Evolutionary conservation across 2,888 invertebrate species (phyloP), one percentile per base, ranked within the genome.

Genomic region (Nomada goodeniana): DNA sequence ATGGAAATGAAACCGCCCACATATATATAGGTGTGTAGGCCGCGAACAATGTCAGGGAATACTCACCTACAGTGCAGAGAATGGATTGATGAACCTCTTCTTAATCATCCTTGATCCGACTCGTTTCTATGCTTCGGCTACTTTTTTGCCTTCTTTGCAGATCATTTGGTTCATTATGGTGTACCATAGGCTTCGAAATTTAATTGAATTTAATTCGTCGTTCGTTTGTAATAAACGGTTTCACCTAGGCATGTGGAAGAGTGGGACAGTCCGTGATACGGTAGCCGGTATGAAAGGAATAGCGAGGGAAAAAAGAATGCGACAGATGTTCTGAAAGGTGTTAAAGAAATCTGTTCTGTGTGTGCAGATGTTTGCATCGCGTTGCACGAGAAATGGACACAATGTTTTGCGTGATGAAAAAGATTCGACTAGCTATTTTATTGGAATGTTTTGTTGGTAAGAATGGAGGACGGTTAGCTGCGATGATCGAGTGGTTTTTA

Each of bases 1-100:
- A 89, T 89, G 88, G 70, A 84, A 89, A 89, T 89, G 53, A 65
- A 67, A 71, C 59, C 36, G 63, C 80, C 79, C 53, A 80, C 81
- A 57, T 55, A 67, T 55, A 29, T 29, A 55, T 20, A 50, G n/a
- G 26, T 23, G 57, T 23, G 80, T 64, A 79, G 59, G 79, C 3
- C 18, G 36, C 36, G 72, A 68, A 67, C 71, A 79, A 67, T 63
- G 67, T 71, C 70, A 71, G 53, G 47, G 64, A 71, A 60, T 60
- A 60, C 60, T 23, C 61, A 23, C 42, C 53, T 9, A 52, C 11
- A 26, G 10, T 13, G 18, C 20, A 26, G 44, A 69, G 47, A 63
- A 44, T 69, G 13, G 42, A 53, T 52, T 55, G 50, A 20, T 26
- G 36, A 55, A 23, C 20, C n/a, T 75, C 36, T 53, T 53, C 44